A percentile compares a stretch with the other conserved stretches of the same genome.
phyloP scores from a whole-genome alignment of 2,113 vertebrate genomes.

The Ptychochromis oligacanthus region DNA sequence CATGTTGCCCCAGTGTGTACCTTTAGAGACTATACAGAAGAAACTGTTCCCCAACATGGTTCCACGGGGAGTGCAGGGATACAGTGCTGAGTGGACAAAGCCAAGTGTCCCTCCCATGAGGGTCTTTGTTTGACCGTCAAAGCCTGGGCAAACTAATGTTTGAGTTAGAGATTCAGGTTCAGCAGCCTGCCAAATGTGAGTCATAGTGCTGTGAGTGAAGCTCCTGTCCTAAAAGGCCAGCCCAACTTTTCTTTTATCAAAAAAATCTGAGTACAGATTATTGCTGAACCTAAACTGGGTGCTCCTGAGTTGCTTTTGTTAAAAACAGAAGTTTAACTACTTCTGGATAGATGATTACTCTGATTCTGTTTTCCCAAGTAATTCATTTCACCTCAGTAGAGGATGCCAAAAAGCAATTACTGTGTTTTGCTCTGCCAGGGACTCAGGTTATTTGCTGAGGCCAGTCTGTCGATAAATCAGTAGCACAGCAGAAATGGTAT shows the following conservation, averaged over 20 bases:
- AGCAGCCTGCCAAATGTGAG: constrained; percentile 63
- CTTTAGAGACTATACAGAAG: constrained; percentile 56
- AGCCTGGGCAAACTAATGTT: constrained; percentile 59
- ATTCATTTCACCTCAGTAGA: constrained; percentile 5
- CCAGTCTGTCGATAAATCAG: constrained; percentile 31
- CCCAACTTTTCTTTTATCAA: neutral
- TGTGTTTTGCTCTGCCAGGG: constrained; percentile 34
- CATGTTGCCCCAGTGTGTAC: constrained; percentile 70
- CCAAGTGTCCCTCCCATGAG: constrained; percentile 50
- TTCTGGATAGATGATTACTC: neutral
- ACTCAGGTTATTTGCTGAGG: neutral
- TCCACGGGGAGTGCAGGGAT: constrained; percentile 45
- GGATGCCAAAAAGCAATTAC: constrained; percentile 52
- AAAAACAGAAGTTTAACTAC: neutral
- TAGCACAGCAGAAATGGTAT: constrained; percentile 7
- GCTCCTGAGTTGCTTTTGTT: neutral
- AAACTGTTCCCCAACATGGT: constrained; percentile 41
- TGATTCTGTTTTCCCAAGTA: constrained; percentile 1
- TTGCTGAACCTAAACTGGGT: neutral
- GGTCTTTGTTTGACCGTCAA: constrained; percentile 63
- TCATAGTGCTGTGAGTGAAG: constrained; percentile 47
- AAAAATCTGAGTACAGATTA: neutral
- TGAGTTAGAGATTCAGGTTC: constrained; percentile 60
- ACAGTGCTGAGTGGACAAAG: constrained; percentile 62
- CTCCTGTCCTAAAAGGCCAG: constrained; percentile 8